Conservation (phyloP, 53 echinoderm and acorn worm genomes). For the Stichopus horrens region DNA sequence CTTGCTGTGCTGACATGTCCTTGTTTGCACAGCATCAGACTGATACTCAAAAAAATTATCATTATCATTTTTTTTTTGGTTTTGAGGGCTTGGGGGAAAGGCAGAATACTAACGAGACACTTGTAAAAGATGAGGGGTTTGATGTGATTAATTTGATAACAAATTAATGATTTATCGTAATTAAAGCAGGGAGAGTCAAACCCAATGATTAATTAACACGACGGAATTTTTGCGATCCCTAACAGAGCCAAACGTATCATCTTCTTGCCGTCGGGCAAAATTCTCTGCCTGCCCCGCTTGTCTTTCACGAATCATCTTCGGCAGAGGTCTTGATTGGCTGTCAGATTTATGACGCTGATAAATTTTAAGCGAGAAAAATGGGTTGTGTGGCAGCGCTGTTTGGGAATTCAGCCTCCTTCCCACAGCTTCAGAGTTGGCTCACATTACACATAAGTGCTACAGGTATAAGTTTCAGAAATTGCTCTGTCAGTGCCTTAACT, state of each 20-base stretch:
- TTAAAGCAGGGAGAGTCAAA: not conserved
- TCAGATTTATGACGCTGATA: not conserved
- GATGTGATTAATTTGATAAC: slow-evolving; percentile 5
- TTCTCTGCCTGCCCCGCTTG: not conserved
- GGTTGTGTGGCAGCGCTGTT: not conserved
- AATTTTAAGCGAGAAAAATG: not conserved
- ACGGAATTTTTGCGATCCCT: not conserved
- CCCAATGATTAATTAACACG: not conserved
- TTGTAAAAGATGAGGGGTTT: not conserved
- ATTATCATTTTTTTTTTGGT: not conserved
- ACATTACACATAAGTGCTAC: no score
- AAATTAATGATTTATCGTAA: slow-evolving; percentile 7
- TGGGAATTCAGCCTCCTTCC: no score
- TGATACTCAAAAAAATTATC: not conserved
- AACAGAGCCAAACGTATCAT: not conserved
- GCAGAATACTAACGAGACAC: not conserved
- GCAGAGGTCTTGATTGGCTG: not conserved
- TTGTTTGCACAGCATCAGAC: not conserved
- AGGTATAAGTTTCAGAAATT: no score
- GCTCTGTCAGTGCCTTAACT: no score
- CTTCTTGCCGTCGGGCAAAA: not conserved
- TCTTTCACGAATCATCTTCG: not conserved
- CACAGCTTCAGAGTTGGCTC: no score
- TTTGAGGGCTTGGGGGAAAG: not conserved
- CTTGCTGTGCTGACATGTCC: no score